Conservation (phyloP, 1,140 invertebrate genomes). For the Holcopasites calliopsidis region DNA sequence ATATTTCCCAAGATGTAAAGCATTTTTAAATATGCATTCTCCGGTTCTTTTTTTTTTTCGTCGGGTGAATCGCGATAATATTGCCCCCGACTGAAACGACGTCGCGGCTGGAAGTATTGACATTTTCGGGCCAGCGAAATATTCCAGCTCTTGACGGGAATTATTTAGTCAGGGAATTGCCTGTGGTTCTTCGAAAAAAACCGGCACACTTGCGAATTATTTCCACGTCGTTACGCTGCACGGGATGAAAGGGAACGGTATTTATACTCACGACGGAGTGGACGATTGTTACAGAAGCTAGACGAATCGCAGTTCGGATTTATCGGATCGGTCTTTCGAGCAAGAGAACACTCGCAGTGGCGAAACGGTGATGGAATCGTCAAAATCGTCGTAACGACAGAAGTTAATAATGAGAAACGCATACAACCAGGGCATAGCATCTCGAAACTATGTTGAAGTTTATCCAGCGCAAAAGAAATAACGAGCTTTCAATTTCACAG, state of each 20-base stretch:
- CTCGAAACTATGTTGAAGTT: conserved; percentile 32
- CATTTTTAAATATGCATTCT: not conserved
- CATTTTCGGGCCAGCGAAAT: not conserved
- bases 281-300: not conserved
- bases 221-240: not conserved
- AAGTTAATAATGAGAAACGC: not conserved
- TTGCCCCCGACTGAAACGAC: not conserved
- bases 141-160: no score
- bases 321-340: no score
- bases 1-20: not conserved
- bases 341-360: not conserved
- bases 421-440: not conserved
- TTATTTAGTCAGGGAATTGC: not conserved
- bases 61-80: not conserved
- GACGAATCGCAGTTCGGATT: conserved; percentile 33
- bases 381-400: conserved; percentile 5
- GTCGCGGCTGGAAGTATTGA: not conserved
- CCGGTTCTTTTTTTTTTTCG: not conserved
- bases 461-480: conserved; percentile 17
- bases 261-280: not conserved
- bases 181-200: not conserved
- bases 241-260: no score
- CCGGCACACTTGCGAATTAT: not conserved
- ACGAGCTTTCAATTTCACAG: no score
- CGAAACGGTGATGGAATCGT: conserved; percentile 5